Conservation (phyloP, 2,888 invertebrate species). For the Drosophila atroscutellata region DNA sequence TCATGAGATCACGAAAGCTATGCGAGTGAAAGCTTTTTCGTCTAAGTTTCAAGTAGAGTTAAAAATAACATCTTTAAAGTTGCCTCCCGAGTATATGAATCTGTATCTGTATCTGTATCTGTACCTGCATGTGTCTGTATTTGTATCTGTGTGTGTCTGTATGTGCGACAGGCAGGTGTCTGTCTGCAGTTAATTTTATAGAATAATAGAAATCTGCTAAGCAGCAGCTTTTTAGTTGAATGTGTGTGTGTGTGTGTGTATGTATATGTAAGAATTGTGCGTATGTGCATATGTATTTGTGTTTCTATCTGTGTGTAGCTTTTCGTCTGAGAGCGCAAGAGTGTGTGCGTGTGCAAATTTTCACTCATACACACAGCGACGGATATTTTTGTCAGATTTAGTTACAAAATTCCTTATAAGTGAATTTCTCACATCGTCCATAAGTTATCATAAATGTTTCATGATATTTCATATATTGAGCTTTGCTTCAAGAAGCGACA, state of each 20-base stretch:
- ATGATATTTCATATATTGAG: conserved; percentile 25
- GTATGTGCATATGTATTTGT: conserved; percentile 47
- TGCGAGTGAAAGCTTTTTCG: conserved; percentile 64
- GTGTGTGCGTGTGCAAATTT: conserved; percentile 54
- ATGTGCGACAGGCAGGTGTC: conserved; percentile 69
- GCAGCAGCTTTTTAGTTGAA: conserved; percentile 25
- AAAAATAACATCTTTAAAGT: conserved; percentile 69
- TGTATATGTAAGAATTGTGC: conserved; percentile 62
- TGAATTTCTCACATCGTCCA: conserved; percentile 59
- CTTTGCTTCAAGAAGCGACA: neutral
- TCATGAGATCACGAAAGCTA: conserved; percentile 73
- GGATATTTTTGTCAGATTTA: conserved; percentile 74
- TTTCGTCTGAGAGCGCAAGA: conserved; percentile 38
- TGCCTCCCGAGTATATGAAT: conserved; percentile 23
- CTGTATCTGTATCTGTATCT: conserved; percentile 21
- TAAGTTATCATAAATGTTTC: conserved; percentile 49
- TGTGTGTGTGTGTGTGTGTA: conserved; percentile 30
- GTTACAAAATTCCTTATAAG: conserved; percentile 85
- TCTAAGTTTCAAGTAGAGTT: conserved; percentile 69
- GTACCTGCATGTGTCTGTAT: conserved; percentile 16
- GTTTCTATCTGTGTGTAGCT: conserved; percentile 42
- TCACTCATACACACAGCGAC: conserved; percentile 47
- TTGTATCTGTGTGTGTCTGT: conserved; percentile 29
- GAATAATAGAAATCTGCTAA: conserved; percentile 49
- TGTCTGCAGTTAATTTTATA: conserved; percentile 80